phyloP scores from a whole-genome alignment of 2,888 invertebrate species.

The Polietes domitor region DNA sequence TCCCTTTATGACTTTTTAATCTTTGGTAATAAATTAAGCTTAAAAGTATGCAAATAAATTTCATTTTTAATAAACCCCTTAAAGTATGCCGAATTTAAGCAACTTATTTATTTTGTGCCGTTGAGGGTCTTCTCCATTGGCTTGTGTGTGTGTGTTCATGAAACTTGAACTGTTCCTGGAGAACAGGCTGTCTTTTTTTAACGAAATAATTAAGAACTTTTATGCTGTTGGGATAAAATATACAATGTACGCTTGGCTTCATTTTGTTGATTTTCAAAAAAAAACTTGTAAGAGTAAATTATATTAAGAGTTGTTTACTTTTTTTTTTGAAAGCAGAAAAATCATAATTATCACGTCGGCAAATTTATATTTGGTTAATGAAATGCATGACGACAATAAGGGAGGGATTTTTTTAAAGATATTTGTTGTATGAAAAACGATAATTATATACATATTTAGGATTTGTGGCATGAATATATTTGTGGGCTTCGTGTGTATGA shows the following conservation, averaged over 20 bases:
- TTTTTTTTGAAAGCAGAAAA: neutral
- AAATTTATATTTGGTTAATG: no score
- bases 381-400: neutral
- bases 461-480: neutral
- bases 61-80: constrained; percentile 24
- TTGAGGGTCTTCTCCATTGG: neutral
- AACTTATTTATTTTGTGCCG: neutral
- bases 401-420: neutral
- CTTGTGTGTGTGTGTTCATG: neutral
- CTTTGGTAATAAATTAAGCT: constrained; percentile 26
- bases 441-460: neutral
- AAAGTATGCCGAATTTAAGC: constrained; percentile 21
- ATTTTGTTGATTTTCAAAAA: no score
- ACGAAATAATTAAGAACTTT: neutral
- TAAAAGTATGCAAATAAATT: constrained; percentile 25
- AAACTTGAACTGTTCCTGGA: neutral
- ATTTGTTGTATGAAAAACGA: neutral
- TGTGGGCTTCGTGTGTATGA: neutral
- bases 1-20: constrained; percentile 37
- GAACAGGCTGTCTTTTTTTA: neutral
- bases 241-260: neutral
- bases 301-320: neutral
- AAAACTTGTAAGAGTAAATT: no score
- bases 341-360: neutral
- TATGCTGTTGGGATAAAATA: neutral